phyloP scores from a whole-genome alignment of 2,797 vertebrate genomes.

The Falco biarmicus region DNA sequence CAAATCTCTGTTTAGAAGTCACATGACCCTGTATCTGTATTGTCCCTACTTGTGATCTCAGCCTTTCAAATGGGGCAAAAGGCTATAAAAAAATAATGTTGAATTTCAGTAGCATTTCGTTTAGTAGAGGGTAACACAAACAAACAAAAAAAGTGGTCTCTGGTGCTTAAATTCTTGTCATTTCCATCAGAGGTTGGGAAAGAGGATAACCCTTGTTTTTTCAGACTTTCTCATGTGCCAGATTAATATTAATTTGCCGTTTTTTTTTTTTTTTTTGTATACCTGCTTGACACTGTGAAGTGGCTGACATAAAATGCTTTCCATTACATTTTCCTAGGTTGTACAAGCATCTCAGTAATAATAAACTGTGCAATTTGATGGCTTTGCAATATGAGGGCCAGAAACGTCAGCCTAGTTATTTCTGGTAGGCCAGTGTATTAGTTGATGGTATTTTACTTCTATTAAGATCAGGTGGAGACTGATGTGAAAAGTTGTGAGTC shows the following conservation, averaged over 20 bases:
- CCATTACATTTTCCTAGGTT: neutral
- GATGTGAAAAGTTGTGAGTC: neutral
- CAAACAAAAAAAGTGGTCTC: neutral
- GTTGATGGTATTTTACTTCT: neutral
- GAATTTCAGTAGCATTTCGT: neutral
- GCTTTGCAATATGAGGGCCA: neutral
- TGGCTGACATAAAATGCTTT: neutral
- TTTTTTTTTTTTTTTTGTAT: neutral
- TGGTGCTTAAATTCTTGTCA: neutral
- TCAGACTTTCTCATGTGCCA: neutral
- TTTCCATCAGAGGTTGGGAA: neutral
- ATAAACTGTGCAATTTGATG: neutral
- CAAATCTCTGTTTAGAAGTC: neutral
- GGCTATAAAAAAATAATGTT: neutral
- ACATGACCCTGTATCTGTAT: fast-evolving
- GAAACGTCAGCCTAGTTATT: neutral
- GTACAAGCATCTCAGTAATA: neutral
- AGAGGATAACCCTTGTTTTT: neutral
- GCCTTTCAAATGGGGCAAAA: neutral
- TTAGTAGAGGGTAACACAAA: neutral
- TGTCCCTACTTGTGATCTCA: neutral
- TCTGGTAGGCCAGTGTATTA: neutral
- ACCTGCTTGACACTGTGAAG: neutral
- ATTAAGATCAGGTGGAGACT: neutral
- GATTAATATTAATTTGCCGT: neutral